Conservation (phyloP, 2,797 vertebrate genomes). For the Linurgus olivaceus region DNA sequence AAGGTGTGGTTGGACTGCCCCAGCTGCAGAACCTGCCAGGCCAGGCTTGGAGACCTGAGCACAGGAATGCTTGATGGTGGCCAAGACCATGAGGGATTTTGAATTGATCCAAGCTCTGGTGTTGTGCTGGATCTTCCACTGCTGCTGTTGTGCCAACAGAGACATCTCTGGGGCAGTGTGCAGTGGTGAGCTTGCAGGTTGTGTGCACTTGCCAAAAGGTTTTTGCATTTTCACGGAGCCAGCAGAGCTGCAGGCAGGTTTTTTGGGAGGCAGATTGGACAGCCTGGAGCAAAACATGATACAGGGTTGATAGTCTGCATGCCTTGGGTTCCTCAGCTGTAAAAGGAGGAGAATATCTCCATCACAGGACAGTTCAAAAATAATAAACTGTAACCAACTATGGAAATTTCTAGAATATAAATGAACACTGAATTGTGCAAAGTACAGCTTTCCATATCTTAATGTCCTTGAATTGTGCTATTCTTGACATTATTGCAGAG, state of each 20-base stretch:
- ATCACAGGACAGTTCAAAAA: neutral
- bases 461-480: neutral
- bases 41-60: neutral
- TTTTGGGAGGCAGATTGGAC: neutral
- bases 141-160: neutral
- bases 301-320: neutral
- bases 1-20: neutral
- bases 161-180: fast-evolving
- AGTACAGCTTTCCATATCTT: neutral
- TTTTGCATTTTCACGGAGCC: neutral
- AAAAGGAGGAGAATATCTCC: neutral
- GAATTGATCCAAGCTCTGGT: neutral
- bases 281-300: neutral
- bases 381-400: neutral
- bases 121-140: neutral
- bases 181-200: neutral
- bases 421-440: neutral
- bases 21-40: neutral
- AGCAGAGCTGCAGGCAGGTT: neutral
- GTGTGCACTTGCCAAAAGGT: neutral
- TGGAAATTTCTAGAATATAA: neutral
- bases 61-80: neutral
- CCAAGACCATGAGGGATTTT: neutral
- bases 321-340: neutral
- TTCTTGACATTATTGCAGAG: neutral